Conservation (phyloP, 2,113 vertebrate genomes). For the Cisticola juncidis region DNA sequence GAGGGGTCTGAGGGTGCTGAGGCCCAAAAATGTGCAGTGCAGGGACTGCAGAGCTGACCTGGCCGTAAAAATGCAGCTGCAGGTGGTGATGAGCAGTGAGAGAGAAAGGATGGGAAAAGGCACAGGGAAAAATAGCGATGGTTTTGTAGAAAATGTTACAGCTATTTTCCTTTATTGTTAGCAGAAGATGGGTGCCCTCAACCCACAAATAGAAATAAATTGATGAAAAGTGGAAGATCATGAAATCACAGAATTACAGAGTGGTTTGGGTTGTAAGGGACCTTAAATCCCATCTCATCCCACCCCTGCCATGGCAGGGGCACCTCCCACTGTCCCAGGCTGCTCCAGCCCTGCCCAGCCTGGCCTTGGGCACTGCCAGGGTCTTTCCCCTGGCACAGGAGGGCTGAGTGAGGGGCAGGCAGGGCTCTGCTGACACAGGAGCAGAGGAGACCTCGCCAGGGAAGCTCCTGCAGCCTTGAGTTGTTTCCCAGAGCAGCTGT, state of each 20-base stretch:
- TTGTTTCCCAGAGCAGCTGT: background rate
- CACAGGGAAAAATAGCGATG: fast-evolving
- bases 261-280: background rate
- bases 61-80: background rate
- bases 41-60: background rate
- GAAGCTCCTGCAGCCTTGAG: background rate
- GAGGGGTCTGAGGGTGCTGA: background rate
- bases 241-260: background rate
- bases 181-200: background rate
- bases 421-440: background rate
- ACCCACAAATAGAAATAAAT: background rate
- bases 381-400: background rate
- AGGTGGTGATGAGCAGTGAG: background rate
- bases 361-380: background rate
- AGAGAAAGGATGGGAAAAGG: background rate
- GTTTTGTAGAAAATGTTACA: background rate
- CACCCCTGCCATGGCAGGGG: background rate
- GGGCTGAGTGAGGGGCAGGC: background rate
- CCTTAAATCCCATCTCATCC: fast-evolving
- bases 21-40: background rate
- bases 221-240: background rate
- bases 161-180: background rate
- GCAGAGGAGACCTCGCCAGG: background rate
- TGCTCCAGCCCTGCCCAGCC: fast-evolving
- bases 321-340: fast-evolving